Base-by-base conservation (phyloP, 2,888 invertebrate genomes). In the Selenia dentaria region DNA sequence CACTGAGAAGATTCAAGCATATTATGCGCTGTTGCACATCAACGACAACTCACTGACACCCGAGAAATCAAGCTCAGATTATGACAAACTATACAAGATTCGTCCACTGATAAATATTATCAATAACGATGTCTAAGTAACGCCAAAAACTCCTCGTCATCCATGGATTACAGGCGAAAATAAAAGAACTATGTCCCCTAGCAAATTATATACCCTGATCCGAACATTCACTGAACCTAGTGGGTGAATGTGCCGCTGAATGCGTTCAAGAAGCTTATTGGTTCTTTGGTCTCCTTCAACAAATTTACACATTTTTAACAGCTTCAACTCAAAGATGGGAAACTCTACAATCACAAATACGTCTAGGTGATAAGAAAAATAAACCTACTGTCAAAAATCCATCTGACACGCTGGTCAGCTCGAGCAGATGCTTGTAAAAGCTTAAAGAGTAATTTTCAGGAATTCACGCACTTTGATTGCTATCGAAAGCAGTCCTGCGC, bases 151-250 rank as follows among this genome's bases (percentile, higher is more conserved):
- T n/a, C n/a, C n/a, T n/a, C n/a, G n/a, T n/a, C n/a, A n/a, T n/a
- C n/a, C n/a, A n/a, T n/a, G n/a, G n/a, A n/a, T n/a, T n/a, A n/a
- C 16, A 16, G 4, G 16, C 16, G 2, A 16, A 16, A 16, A 39
- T 39, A 16, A 13, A 18, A 5, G 26, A 32, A 10, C 3, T 6
- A 8, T 9, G 10, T 6, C 25, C 24, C 6, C 8, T 26, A 16
- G 39, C 39, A 1, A 2, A 6, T 1, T 32, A 10, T 12, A 16
- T 39, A 1, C 39, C 32, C 1, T 39, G 38, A 5, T 11, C 32
- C 1, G 32, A 25, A 3, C 39, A 40, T 10, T 40, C 32, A 2
- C 13, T 40, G 1, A 40, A 40, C 25, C 16, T 40, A 32, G 39
- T 40, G 8, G 26, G 20, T 14, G 6, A 6, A 8, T 5, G 0